A percentile compares a stretch with the other conserved stretches of the same genome.
phyloP scores from a whole-genome alignment of 2,797 vertebrate species.

The Molossus alvarezi region DNA sequence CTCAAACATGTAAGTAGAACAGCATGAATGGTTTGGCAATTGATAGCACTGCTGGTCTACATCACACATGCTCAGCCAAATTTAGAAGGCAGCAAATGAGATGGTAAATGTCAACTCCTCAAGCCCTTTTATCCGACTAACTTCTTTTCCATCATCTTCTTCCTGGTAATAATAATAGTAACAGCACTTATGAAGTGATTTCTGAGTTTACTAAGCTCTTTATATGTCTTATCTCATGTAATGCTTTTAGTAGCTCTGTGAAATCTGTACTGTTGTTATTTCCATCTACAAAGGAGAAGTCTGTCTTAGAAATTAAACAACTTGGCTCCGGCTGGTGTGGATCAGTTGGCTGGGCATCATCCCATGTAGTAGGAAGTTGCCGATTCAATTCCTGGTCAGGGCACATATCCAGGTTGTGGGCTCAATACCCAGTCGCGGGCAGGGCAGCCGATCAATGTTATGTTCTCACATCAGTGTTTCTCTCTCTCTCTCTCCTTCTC shows the following conservation, averaged over 20 bases:
- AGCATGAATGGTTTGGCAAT: background rate
- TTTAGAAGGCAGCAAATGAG: background rate
- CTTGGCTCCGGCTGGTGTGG: background rate
- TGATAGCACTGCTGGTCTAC: background rate
- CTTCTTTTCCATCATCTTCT: background rate
- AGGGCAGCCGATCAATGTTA: too few species aligned
- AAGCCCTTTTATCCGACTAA: background rate
- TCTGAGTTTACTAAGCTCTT: background rate
- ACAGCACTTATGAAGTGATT: background rate
- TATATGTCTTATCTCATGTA: background rate
- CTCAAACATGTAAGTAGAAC: background rate
- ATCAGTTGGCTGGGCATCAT: too few species aligned
- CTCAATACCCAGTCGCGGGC: too few species aligned
- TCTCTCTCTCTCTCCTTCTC: too few species aligned
- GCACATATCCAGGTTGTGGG: too few species aligned
- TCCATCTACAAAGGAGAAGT: background rate
- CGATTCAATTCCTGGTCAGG: too few species aligned
- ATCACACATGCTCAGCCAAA: background rate
- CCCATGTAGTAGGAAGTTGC: too few species aligned
- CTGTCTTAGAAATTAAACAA: background rate
- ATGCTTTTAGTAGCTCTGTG: background rate
- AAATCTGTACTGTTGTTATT: background rate
- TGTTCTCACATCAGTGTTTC: too few species aligned
- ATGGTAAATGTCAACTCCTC: background rate
- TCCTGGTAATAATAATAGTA: slow-evolving; percentile 17